Evolutionary conservation across 2,113 vertebrate species (phyloP).

Genomic region (Amia ocellicauda): DNA sequence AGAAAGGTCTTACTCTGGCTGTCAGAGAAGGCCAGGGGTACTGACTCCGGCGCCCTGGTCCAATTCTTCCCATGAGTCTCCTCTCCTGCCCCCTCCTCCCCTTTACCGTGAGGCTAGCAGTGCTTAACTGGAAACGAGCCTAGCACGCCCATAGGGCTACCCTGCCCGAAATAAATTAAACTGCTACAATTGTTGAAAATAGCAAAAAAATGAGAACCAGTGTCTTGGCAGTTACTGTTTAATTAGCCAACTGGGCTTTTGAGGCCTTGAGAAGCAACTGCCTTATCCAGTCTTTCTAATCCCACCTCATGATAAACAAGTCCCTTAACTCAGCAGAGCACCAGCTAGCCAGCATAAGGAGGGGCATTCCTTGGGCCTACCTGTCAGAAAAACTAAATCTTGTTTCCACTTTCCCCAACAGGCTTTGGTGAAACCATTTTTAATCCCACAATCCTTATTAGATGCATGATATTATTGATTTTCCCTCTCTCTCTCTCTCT

Average conservation of each 20-base stretch:
- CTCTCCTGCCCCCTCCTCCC: conserved; percentile 41
- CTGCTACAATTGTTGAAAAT: conserved; percentile 34
- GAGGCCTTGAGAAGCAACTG: conserved; percentile 52
- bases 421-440: conserved; percentile 7
- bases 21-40: conserved; percentile 49
- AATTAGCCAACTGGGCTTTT: conserved; percentile 55
- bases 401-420: conserved; percentile 26
- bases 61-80: conserved; percentile 44
- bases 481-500: conserved; percentile 29
- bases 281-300: conserved; percentile 47
- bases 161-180: conserved; percentile 61
- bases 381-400: conserved; percentile 37
- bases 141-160: conserved; percentile 35
- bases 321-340: conserved; percentile 30
- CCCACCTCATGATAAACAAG: conserved; percentile 45
- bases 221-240: conserved; percentile 50
- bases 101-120: background rate
- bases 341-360: conserved; percentile 23
- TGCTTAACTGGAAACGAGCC: conserved; percentile 38
- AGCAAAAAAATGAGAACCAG: conserved; percentile 22
- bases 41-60: conserved; percentile 57
- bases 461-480: conserved; percentile 52
- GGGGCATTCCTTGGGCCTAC: conserved; percentile 19
- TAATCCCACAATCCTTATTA: conserved; percentile 42
- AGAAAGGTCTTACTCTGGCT: conserved; percentile 56